These are phyloP conservation scores for Lithophane leautieri DNA, from an alignment of 2,888 invertebrate genomes.

Conservation along the genomic window DNA sequence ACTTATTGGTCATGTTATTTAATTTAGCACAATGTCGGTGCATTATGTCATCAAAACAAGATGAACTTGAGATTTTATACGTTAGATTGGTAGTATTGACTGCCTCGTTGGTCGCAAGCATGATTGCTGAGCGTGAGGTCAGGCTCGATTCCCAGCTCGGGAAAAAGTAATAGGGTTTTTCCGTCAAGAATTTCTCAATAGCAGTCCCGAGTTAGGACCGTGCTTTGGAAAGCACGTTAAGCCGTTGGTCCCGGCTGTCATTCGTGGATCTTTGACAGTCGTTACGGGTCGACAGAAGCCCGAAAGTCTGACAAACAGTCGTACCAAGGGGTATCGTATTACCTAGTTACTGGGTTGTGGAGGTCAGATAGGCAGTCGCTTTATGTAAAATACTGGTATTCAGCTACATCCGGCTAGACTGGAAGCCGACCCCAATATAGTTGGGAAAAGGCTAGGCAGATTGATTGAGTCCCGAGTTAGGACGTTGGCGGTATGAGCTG, in stretches of 20 bases:
- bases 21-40: constrained; percentile 1
- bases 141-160: neutral
- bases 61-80: neutral
- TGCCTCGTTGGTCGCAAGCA: neutral
- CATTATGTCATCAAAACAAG: neutral
- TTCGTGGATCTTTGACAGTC: no score
- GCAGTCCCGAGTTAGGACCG: neutral
- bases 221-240: no score
- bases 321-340: no score
- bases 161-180: neutral
- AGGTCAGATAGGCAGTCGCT: no score
- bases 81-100: neutral
- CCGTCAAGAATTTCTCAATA: neutral
- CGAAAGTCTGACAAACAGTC: no score
- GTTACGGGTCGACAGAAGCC: no score
- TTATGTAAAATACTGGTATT: no score
- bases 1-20: neutral
- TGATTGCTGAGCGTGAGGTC: neutral
- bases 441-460: no score
- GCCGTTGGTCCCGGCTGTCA: no score
- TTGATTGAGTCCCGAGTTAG: neutral
- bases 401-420: no score
- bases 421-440: no score
- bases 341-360: no score
- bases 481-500: neutral